These are phyloP conservation scores for Phasianus colchicus DNA, from an alignment of 2,113 vertebrate species.

Conservation along the genomic window DNA sequence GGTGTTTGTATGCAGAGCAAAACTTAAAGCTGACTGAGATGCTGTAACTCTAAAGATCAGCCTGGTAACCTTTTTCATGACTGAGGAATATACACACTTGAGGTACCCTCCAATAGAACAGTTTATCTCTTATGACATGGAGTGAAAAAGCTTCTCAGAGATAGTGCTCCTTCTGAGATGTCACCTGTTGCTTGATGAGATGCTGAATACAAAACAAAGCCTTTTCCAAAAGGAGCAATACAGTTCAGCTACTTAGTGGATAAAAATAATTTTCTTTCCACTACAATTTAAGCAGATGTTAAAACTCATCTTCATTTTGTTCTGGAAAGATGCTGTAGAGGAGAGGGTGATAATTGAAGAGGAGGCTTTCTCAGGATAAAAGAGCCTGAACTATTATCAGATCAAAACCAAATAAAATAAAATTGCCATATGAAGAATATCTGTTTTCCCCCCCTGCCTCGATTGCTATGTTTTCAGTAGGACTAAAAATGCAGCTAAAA, in stretches of 20 bases:
- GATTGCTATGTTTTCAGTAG: slow-evolving; percentile 50
- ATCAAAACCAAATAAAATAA: slow-evolving; percentile 70
- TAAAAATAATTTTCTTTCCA: background rate
- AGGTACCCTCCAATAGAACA: background rate
- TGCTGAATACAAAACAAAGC: background rate
- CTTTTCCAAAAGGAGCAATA: background rate
- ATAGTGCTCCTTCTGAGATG: background rate
- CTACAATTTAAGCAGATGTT: background rate
- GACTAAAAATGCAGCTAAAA: slow-evolving; percentile 49
- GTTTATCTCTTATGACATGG: fast-evolving
- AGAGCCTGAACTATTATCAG: slow-evolving; percentile 29
- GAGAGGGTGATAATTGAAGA: background rate
- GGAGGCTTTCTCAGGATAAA: slow-evolving; percentile 16
- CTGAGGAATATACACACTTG: background rate
- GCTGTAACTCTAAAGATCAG: background rate
- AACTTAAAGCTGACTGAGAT: background rate
- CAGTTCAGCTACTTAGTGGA: background rate
- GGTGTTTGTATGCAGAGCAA: background rate
- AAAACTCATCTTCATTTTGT: background rate
- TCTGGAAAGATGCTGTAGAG: background rate
- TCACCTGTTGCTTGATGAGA: background rate
- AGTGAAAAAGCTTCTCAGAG: background rate
- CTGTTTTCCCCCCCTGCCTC: background rate
- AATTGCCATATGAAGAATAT: slow-evolving; percentile 54
- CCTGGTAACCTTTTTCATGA: fast-evolving